These are phyloP conservation scores for Pemphigus obesinymphae DNA, from an alignment of 1,140 invertebrate species.

Conservation along the genomic window DNA sequence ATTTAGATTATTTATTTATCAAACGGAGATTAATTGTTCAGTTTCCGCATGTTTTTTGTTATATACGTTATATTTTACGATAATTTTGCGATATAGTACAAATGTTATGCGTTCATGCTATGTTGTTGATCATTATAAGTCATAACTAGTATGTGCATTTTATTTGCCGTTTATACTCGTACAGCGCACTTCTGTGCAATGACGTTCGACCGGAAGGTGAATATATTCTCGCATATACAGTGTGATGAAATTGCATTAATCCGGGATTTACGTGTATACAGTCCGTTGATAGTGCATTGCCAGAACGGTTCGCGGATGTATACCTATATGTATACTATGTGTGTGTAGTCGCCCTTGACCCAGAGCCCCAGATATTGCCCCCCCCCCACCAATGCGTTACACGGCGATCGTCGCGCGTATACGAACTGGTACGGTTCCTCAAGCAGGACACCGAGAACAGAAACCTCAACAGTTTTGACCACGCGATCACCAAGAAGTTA, in stretches of 20 bases:
- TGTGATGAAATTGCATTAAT: background rate
- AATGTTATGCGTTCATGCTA: background rate
- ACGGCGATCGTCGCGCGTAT: background rate
- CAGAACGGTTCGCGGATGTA: background rate
- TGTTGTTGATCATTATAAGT: background rate
- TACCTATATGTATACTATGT: background rate
- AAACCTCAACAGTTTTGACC: conserved; percentile 10
- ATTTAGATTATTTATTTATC: background rate
- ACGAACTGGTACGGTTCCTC: conserved; percentile 17
- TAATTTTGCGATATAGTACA: background rate
- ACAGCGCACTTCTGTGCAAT: no score
- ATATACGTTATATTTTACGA: no score
- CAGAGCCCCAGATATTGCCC: conserved; percentile 18
- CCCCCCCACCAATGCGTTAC: background rate
- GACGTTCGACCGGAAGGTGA: background rate
- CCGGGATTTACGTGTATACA: background rate
- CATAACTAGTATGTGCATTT: background rate
- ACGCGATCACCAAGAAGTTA: background rate
- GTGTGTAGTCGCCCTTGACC: conserved; percentile 33
- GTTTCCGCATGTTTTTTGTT: no score
- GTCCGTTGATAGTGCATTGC: background rate
- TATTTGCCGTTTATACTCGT: background rate
- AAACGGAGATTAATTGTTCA: no score
- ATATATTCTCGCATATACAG: background rate
- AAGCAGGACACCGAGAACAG: background rate